Percentiles rank a stretch among this genome's conserved stretches.
Evolutionary conservation across 2,888 invertebrate species (phyloP).

Genomic region (Sarcophaga rosellei): DNA sequence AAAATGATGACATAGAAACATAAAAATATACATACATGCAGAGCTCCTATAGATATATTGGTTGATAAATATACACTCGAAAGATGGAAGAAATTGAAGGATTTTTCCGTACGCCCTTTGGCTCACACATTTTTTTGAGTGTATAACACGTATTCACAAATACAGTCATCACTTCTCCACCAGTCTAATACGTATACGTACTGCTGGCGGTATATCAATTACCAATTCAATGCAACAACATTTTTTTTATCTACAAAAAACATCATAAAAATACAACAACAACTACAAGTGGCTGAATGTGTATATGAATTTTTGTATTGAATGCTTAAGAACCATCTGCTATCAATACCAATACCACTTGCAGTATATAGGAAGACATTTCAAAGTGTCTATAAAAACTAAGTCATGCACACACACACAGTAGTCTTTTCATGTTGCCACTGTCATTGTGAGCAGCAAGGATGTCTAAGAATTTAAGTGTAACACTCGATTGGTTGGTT

Average conservation of each 20-base stretch:
- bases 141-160: background rate
- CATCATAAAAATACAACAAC: background rate
- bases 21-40: too few relatives aligned
- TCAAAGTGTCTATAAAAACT: background rate
- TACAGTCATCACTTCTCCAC: background rate
- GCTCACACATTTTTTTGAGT: background rate
- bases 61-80: too few relatives aligned
- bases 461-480: background rate
- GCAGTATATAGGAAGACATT: too few relatives aligned
- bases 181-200: background rate
- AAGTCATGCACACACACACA: background rate
- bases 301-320: background rate
- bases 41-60: too few relatives aligned
- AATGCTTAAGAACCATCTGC: background rate
- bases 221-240: background rate
- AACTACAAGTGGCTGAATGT: too few relatives aligned
- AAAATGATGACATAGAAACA: background rate
- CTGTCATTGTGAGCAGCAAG: background rate
- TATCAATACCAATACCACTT: background rate
- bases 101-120: too few relatives aligned
- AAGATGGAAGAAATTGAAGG: too few relatives aligned
- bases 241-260: background rate
- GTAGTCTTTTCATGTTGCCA: background rate
- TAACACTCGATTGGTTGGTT: background rate
- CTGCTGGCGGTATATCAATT: background rate